Evolutionary conservation across 2,888 invertebrate species (phyloP), one percentile per base, ranked within the genome.

Genomic region (Noctua comes): DNA sequence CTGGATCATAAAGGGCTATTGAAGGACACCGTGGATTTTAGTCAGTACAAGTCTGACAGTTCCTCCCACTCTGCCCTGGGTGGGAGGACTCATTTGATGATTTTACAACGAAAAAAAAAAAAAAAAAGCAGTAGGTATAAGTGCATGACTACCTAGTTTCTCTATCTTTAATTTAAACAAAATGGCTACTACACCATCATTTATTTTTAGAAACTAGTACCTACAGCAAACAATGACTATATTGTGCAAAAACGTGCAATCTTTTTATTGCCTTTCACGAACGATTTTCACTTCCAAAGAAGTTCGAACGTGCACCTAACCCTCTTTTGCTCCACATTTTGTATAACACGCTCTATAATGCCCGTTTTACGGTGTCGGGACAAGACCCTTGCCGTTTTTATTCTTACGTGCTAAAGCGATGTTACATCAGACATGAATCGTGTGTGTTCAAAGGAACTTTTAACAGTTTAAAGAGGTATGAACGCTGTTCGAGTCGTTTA

Each of bases 351-450:
- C 16, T 64, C 36, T 64, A 71, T 74, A 71, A 70, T 68, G 57
- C 48, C 11, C 43, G 36, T 65, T 71, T 85, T 80, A 73, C 68
- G 70, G 36, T 48, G 51, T 40, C 64, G 27, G 57, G 74, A 46
- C 62, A 73, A 73, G 64, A 80, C 57, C 85, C 73, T 74, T 74
- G 43, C n/a, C 46, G 31, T 57, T 82, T 80, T 73, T 51, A 65
- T 24, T 68, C 24, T 68, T 68, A 83, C 31, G 57, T 65, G 68
- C 46, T 59, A 65, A 73, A 78, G 64, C 46, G 36, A 79, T 46
- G 68, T 71, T 51, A 74, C 71, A 74, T 31, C 36, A 71, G 70
- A 54, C 66, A 74, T 79, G 81, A 75, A 80, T 66, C 57, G 43
- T 69, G 27, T 70, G 48, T 46, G 36, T 16, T 57, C 43, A 71